Evolutionary conservation across 2,888 invertebrate genomes (phyloP).

Genomic region (Ornithoptera priamus): DNA sequence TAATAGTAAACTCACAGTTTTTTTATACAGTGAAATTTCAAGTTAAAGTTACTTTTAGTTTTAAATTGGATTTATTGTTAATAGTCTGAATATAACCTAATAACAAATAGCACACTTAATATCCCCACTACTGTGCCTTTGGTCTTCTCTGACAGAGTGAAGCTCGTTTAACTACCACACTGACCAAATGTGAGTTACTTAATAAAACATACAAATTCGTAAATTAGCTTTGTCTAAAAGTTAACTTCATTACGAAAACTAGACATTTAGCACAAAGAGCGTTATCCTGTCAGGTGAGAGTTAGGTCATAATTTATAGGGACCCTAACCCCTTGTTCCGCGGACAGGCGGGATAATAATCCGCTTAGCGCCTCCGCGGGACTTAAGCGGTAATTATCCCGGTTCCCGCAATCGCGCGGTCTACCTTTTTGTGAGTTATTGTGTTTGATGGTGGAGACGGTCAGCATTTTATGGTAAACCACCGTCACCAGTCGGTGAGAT

Average conservation of each 20-base stretch:
- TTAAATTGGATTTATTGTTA: no score
- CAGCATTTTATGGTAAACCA: not conserved
- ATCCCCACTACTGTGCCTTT: no score
- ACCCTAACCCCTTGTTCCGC: conserved; percentile 38
- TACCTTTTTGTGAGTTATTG: conserved; percentile 46
- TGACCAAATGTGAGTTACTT: no score
- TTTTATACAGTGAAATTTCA: no score
- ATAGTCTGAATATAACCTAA: no score
- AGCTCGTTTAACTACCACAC: no score
- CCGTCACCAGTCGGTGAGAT: no score
- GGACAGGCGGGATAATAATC: conserved; percentile 48
- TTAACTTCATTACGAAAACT: not conserved
- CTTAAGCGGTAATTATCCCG: conserved; percentile 55
- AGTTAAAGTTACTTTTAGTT: no score
- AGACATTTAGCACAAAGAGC: conserved; percentile 7
- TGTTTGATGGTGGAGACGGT: conserved; percentile 14
- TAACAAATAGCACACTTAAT: no score
- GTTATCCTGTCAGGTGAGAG: conserved; percentile 23
- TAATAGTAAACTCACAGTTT: no score
- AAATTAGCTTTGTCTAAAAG: not conserved
- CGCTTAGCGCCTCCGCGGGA: conserved; percentile 49
- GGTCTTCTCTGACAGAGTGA: no score
- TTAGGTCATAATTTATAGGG: conserved; percentile 33
- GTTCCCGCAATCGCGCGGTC: conserved; percentile 37
- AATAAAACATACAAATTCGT: not conserved